Evolutionary conservation across 2,113 vertebrate genomes (phyloP), one percentile per base, ranked within the genome.

Genomic region (Hippocampus comes): DNA sequence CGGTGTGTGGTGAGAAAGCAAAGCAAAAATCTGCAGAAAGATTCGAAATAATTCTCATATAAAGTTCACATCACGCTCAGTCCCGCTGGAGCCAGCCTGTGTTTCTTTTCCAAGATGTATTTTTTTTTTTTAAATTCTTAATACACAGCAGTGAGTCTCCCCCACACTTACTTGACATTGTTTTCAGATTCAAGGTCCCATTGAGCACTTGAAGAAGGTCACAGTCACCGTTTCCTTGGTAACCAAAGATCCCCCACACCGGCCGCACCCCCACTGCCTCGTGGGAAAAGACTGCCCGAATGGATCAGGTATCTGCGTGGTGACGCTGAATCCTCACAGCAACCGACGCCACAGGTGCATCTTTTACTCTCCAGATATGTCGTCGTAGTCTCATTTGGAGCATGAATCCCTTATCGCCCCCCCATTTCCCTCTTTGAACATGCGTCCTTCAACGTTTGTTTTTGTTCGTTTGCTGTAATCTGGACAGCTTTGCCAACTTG

Each of bases 271-370:
- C 0, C 97, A 97, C 76, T 94, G 95, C 68, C 92, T 98, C 0
- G 97, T 98, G 87, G 97, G 97, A 76, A 98, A 97, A 82, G 96
- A 98, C 83, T 98, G 97, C 71, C 82, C 86, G 0, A 86, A 91
- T 0, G 90, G 93, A 48, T 83, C 87, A 5, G 90, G 90, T 0
- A 92, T 97, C 77, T 98, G 96, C 59, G 81, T 93, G 60, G 90
- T 98, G 34, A 74, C 82, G 0, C 77, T 98, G 15, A 93, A 92
- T 63, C 95, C 95, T 56, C 92, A 93, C 0, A 86, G 20, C 85
- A 90, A 85, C 76, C 84, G 94, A 56, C 83, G 89, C 27, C 95
- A 96, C 92, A 95, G 96, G 96, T 96, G 88, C 9, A 18, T 38
- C 27, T 64, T 17, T 18, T 10, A 12, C 18, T 10, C 25, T 3